Conservation (phyloP, 2,113 vertebrate species). For the Lethenteron camtschaticum region DNA sequence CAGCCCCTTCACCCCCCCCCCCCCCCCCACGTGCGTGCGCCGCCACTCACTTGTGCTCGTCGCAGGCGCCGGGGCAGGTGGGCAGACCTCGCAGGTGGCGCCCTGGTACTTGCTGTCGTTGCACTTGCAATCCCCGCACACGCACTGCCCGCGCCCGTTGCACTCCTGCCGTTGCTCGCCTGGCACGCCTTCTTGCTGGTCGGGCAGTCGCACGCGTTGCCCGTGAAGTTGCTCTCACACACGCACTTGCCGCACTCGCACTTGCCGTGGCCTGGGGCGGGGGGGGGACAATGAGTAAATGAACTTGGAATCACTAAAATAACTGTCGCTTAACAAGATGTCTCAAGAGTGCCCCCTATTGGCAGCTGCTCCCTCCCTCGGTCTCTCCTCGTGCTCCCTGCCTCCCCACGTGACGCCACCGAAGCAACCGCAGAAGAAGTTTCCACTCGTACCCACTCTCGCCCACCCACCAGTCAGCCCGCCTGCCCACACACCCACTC, state of each 20-base stretch:
- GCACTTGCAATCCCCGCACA: conserved; percentile 69
- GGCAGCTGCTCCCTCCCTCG: not conserved
- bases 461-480: too few species aligned
- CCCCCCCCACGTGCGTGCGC: not conserved
- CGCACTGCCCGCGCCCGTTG: conserved; percentile 63
- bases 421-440: too few species aligned
- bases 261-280: not conserved
- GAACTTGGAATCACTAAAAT: too few species aligned
- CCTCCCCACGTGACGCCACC: too few species aligned
- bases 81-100: conserved; percentile 67
- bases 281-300: not conserved
- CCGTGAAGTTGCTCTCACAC: not conserved
- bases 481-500: too few species aligned
- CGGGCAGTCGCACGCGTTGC: conserved; percentile 2
- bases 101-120: conserved; percentile 76
- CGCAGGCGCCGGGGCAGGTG: conserved; percentile 69
- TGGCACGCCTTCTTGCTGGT: conserved; percentile 23
- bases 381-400: not conserved
- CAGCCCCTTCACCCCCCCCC: conserved; percentile 13
- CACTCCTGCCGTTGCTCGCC: conserved; percentile 63
- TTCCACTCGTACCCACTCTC: too few species aligned
- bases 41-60: conserved; percentile 57
- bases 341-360: too few species aligned
- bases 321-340: too few species aligned
- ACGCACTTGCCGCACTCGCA: conserved; percentile 5